Base-by-base conservation (phyloP, 2,888 invertebrate genomes). In the Heliconius charithonia region DNA sequence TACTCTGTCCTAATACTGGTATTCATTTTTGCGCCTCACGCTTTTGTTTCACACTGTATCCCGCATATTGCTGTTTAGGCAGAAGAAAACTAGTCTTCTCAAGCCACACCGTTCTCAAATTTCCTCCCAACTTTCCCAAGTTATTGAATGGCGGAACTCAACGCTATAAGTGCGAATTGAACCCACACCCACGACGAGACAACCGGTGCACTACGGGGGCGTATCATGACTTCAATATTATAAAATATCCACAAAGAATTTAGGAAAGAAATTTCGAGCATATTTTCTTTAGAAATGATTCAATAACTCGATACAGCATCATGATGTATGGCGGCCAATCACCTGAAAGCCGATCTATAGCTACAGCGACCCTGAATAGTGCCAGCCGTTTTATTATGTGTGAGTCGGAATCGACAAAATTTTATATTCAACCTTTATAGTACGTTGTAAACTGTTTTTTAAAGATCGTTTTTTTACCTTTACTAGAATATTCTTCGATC, bases 281-380 rank as follows among this genome's bases (percentile, higher is more conserved):
- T 59, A 72, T 72, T 72, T 59, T 37, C 32, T 16, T n/a, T 56
- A 25, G 7, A 72, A 72, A 29, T 56, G 37, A 72, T 72, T 72
- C 37, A 59, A 59, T 71, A 9, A 29, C 71, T 51, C 29, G 71
- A 71, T 72, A 56, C 41, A 3, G 41, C 69, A 67, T 67, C 45
- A 25, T 45, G 69, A 69, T 69, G 41, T 69, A 69, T 45, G 41
- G 69, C 69, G 16, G 16, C 41, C 69, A 69, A 69, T 69, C 67
- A 69, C 69, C 69, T 69, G 69, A 69, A 45, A 41, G 45, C 69
- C 41, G 41, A 69, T 69, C 41, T 69, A 45, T 45, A 69, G 67
- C 25, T 25, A 25, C 69, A 67, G 37, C 41, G 4, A n/a, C 41
- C 66, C 32, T 37, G 32, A 37, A 67, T 37, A 67, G 37, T n/a